These are phyloP conservation scores for Caloenas nicobarica DNA, from an alignment of 2,113 vertebrate genomes.

Conservation along the genomic window DNA sequence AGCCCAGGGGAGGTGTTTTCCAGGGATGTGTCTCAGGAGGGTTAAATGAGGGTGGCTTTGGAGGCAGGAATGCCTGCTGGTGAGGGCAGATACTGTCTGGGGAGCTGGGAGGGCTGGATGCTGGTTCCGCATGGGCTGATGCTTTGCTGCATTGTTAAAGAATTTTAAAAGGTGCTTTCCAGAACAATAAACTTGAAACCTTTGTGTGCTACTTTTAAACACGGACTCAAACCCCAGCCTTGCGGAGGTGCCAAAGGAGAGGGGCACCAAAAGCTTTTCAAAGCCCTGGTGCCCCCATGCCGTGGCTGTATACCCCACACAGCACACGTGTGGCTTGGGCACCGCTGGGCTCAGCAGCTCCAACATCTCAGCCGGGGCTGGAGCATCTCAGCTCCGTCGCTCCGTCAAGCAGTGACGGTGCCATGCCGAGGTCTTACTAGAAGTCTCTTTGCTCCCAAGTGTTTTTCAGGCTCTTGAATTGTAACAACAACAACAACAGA, in stretches of 20 bases:
- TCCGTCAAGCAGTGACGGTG: fast-evolving
- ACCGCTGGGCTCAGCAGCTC: not conserved
- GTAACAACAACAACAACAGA: constrained; percentile 20
- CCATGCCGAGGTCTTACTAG: not conserved
- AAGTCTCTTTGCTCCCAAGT: not conserved
- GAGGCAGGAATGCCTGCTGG: not conserved
- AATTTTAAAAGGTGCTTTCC: not conserved
- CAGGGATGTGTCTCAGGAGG: not conserved
- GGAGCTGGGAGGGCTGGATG: not conserved
- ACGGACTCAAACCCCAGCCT: not conserved
- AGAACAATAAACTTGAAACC: not conserved
- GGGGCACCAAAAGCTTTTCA: not conserved
- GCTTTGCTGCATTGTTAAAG: not conserved
- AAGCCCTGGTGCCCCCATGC: not conserved
- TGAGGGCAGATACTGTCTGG: not conserved
- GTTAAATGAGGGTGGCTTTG: not conserved
- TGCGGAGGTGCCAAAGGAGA: not conserved
- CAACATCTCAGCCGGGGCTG: not conserved
- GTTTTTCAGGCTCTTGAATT: constrained; percentile 13
- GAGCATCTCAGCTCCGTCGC: not conserved
- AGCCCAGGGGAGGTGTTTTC: not conserved
- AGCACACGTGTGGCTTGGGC: fast-evolving
- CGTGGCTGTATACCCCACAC: not conserved
- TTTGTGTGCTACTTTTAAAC: not conserved
- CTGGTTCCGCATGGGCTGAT: fast-evolving